These are phyloP conservation scores for Folsomia manolachei DNA, from an alignment of 2,888 invertebrate species.

Conservation along the genomic window DNA sequence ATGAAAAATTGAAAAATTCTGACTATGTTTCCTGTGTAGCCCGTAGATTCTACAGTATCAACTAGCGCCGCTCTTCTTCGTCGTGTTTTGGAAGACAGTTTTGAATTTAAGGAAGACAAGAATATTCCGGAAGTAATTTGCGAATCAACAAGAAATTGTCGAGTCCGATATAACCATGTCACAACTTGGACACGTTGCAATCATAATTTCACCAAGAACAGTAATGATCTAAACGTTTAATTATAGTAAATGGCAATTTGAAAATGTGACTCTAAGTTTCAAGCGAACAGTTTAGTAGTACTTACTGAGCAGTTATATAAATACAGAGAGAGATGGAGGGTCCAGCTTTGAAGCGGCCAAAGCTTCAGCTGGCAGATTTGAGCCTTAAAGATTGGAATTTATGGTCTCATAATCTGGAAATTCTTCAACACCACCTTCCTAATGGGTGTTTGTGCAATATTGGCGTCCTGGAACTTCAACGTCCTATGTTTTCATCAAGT, in stretches of 20 bases:
- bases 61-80: constrained; percentile 43
- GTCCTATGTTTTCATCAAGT: constrained; percentile 37
- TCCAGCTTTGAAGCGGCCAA: constrained; percentile 47
- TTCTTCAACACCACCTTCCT: constrained; percentile 43
- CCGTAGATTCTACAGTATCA: neutral
- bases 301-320: neutral
- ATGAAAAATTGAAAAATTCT: no score
- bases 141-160: constrained; percentile 39
- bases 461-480: constrained; percentile 44
- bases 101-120: constrained; percentile 35
- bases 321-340: constrained; percentile 39
- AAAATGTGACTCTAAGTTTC: constrained; percentile 41
- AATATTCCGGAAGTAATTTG: constrained; percentile 41
- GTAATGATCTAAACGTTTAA: neutral
- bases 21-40: neutral
- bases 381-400: constrained; percentile 37
- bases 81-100: constrained; percentile 30
- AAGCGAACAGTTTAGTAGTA: neutral
- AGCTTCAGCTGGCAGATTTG: constrained; percentile 36
- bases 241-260: neutral
- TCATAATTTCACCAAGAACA: constrained; percentile 17
- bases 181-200: constrained; percentile 43
- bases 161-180: constrained; percentile 43
- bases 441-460: constrained; percentile 46
- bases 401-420: constrained; percentile 44